A percentile compares a stretch with the other conserved stretches of the same genome.
Evolutionary conservation across 2,113 vertebrate species (phyloP).

Genomic region (Triplophysa tibetana): DNA sequence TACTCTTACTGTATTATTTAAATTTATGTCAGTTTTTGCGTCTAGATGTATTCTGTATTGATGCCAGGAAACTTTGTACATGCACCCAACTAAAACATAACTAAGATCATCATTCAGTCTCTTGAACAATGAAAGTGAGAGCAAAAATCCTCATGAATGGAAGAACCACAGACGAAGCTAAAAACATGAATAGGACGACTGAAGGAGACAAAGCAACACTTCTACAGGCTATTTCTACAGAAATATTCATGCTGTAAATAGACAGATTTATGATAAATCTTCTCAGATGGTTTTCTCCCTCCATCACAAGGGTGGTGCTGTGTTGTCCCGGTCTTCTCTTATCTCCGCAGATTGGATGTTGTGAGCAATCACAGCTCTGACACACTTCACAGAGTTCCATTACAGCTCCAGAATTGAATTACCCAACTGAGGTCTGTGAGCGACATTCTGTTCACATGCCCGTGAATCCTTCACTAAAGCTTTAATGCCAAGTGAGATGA

Average conservation of each 20-base stretch:
- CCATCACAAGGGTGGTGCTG: constrained; percentile 12
- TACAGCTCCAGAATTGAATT: constrained; percentile 70
- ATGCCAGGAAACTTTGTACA: too few relatives aligned
- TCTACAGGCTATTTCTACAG: not conserved
- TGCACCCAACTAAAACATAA: too few relatives aligned
- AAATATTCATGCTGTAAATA: not conserved
- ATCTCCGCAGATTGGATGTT: constrained; percentile 66
- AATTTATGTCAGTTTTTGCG: too few relatives aligned
- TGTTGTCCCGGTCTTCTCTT: constrained; percentile 11
- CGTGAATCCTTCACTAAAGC: not conserved
- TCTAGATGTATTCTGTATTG: too few relatives aligned
- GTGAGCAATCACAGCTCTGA: constrained; percentile 60
- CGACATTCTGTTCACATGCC: not conserved
- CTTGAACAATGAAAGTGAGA: too few relatives aligned
- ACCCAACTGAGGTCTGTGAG: constrained; percentile 43
- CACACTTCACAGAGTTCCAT: constrained; percentile 70
- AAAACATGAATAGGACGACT: too few relatives aligned
- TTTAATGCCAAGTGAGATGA: not conserved
- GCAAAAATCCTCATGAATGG: too few relatives aligned
- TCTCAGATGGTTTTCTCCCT: not conserved
- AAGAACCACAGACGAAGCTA: too few relatives aligned
- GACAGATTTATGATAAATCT: not conserved
- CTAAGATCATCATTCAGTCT: too few relatives aligned
- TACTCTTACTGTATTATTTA: too few relatives aligned
- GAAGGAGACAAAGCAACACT: too few relatives aligned